phyloP scores from a whole-genome alignment of 2,888 invertebrate genomes.

The Schizotus pectinicornis region DNA sequence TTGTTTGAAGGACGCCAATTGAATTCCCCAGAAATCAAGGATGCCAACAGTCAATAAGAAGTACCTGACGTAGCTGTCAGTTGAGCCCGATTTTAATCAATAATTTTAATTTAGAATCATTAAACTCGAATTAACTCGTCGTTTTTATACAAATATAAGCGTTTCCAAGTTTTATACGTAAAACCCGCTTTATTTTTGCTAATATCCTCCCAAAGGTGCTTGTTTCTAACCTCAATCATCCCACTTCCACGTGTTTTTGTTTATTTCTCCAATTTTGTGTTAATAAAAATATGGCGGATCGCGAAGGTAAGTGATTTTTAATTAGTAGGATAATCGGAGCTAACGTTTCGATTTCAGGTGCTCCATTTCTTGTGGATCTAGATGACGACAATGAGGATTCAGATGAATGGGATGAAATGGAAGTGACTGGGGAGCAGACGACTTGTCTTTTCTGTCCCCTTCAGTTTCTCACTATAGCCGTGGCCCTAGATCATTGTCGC shows the following conservation, averaged over 20 bases:
- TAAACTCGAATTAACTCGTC: conserved; percentile 1
- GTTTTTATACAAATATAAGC: no score
- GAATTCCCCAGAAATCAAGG: no score
- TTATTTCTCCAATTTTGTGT: not conserved
- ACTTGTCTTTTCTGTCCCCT: conserved; percentile 78
- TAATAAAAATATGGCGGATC: conserved; percentile 23
- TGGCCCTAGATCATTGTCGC: conserved; percentile 72
- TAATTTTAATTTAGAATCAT: conserved; percentile 29
- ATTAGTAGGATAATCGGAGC: not conserved
- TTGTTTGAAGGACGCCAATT: no score
- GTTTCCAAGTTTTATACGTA: no score
- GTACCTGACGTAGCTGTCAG: conserved; percentile 3
- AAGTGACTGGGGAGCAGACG: conserved; percentile 58
- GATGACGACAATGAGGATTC: conserved; percentile 52
- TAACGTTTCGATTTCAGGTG: not conserved
- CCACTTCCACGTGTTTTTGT: conserved; percentile 17
- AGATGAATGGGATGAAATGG: conserved; percentile 65
- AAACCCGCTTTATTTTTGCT: no score
- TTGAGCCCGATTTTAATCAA: conserved; percentile 23
- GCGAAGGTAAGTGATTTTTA: conserved; percentile 23
- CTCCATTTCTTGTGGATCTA: not conserved
- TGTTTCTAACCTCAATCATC: conserved; percentile 18
- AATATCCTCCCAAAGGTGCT: no score
- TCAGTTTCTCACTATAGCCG: conserved; percentile 65
- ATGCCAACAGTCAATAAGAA: conserved; percentile 23